Evolutionary conservation across 2,888 invertebrate genomes (phyloP).

Genomic region (Frankliniella fusca): DNA sequence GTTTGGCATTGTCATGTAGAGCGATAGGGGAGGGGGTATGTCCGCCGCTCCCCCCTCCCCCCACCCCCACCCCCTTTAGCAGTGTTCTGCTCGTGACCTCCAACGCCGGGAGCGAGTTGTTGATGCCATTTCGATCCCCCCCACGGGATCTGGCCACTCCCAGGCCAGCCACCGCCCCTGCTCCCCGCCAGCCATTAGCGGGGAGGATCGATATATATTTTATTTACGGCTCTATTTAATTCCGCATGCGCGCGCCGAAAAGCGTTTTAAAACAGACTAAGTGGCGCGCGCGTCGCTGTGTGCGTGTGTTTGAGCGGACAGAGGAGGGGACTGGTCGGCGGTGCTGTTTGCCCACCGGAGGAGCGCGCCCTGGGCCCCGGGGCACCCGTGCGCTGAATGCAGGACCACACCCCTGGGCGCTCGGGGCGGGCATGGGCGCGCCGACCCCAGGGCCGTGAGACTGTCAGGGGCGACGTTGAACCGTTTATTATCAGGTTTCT

Average conservation of each 20-base stretch:
- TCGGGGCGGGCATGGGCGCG: not conserved
- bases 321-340: not conserved
- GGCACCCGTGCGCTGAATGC: not conserved
- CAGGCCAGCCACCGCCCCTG: not conserved
- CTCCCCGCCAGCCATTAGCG: not conserved
- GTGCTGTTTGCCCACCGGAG: not conserved
- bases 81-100: not conserved
- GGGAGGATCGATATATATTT: not conserved
- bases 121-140: not conserved
- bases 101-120: not conserved
- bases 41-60: not conserved
- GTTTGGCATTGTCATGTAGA: conserved; percentile 10
- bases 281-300: not conserved
- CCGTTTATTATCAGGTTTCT: not conserved
- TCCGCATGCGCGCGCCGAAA: conserved; percentile 6
- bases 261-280: not conserved
- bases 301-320: not conserved
- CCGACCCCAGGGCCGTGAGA: not conserved
- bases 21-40: not conserved
- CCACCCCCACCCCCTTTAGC: not conserved
- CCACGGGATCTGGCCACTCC: no score
- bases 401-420: not conserved
- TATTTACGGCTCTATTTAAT: conserved; percentile 5
- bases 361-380: not conserved
- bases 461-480: not conserved